Conservation (phyloP, 2,888 invertebrate genomes). For the Drosophila tanythrix region DNA sequence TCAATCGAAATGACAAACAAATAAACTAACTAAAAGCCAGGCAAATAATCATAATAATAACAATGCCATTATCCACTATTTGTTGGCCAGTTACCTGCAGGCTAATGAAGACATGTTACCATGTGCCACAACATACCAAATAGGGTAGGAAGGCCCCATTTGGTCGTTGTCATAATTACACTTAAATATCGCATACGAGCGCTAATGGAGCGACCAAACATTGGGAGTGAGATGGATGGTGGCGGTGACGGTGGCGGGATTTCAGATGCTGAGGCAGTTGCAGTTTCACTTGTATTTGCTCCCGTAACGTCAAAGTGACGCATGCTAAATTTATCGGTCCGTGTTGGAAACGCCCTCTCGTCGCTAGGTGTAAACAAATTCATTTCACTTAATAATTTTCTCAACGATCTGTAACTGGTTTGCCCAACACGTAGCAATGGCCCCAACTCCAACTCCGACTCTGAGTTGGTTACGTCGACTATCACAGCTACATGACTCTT, state of each 20-base stretch:
- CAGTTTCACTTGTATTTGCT: neutral
- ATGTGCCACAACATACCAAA: slow-evolving; percentile 13
- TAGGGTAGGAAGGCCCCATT: slow-evolving; percentile 6
- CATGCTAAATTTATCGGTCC: slow-evolving; percentile 70
- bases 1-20: slow-evolving; percentile 79
- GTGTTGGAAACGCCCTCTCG: slow-evolving; percentile 62
- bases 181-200: slow-evolving; percentile 68
- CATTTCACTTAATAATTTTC: slow-evolving; percentile 75
- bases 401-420: slow-evolving; percentile 76
- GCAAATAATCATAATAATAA: slow-evolving; percentile 71
- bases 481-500: slow-evolving; percentile 72
- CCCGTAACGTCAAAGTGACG: slow-evolving; percentile 45
- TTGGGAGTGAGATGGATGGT: neutral
- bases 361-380: slow-evolving; percentile 80
- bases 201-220: slow-evolving; percentile 73
- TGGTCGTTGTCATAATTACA: slow-evolving; percentile 64
- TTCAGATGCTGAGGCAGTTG: neutral
- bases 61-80: slow-evolving; percentile 60
- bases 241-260: neutral
- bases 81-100: slow-evolving; percentile 32
- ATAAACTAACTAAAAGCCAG: slow-evolving; percentile 46
- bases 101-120: slow-evolving; percentile 65
- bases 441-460: neutral
- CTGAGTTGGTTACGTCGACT: slow-evolving; percentile 47
- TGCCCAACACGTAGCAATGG: slow-evolving; percentile 38